Conservation (phyloP, 2,797 vertebrate species). For the Tokudaia muenninki region DNA sequence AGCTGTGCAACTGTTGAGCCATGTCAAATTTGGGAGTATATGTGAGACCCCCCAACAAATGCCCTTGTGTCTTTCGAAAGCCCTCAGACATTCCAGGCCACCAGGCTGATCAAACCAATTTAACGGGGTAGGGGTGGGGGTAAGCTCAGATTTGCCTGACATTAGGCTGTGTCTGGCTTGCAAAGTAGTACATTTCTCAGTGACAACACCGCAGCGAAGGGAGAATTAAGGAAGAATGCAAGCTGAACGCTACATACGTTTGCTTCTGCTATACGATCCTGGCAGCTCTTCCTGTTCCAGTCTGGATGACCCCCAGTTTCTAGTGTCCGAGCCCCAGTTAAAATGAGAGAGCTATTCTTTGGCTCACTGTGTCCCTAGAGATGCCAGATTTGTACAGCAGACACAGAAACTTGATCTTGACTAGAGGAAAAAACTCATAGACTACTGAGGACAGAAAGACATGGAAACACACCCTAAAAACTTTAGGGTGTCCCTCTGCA, state of each 20-base stretch:
- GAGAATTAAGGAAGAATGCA: slow-evolving; percentile 76
- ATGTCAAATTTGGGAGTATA: slow-evolving; percentile 86
- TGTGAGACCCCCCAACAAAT: slow-evolving; percentile 85
- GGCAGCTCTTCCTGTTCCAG: background rate
- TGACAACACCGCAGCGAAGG: slow-evolving; percentile 62
- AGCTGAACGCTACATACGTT: slow-evolving; percentile 67
- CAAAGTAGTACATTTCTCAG: slow-evolving; percentile 83
- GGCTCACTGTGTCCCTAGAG: background rate
- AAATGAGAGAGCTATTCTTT: background rate
- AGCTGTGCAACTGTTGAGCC: slow-evolving; percentile 84
- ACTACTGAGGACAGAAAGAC: background rate
- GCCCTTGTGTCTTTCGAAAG: slow-evolving; percentile 85
- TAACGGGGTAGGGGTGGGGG: slow-evolving; percentile 86
- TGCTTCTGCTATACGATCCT: slow-evolving; percentile 47
- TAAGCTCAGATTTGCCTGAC: slow-evolving; percentile 87
- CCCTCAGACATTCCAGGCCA: slow-evolving; percentile 88
- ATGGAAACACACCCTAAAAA: background rate
- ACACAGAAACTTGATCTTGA: background rate
- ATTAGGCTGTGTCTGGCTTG: slow-evolving; percentile 82
- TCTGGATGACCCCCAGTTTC: background rate
- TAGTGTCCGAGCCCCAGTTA: background rate
- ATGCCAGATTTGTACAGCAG: background rate
- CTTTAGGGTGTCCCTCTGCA: background rate
- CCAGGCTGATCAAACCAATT: slow-evolving; percentile 90
- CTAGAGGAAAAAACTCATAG: background rate